These are phyloP conservation scores for Parnassius glacialis DNA, from an alignment of 2,888 invertebrate genomes.

Conservation along the genomic window DNA sequence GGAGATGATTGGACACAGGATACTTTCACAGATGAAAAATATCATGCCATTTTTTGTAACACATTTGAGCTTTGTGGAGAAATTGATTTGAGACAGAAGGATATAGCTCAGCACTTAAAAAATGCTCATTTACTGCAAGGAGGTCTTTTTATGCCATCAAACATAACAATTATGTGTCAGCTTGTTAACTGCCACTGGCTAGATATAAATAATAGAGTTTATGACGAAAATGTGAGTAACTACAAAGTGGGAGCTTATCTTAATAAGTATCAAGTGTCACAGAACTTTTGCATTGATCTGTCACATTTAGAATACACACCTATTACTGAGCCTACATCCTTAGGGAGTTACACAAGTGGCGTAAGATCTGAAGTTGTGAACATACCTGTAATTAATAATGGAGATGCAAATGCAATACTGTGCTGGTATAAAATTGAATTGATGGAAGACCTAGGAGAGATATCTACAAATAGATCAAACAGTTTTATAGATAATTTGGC, in stretches of 20 bases:
- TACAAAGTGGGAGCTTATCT: conserved; percentile 79
- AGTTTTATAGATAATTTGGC: conserved; percentile 73
- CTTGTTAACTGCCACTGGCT: conserved; percentile 83
- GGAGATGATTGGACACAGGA: conserved; percentile 53
- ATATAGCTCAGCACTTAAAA: conserved; percentile 48
- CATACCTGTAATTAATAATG: conserved; percentile 54
- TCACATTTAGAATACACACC: conserved; percentile 59
- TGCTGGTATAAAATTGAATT: conserved; percentile 80
- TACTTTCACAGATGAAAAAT: conserved; percentile 50
- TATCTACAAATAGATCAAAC: conserved; percentile 65
- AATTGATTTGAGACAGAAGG: conserved; percentile 61
- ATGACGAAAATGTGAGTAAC: conserved; percentile 77
- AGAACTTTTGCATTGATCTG: conserved; percentile 76
- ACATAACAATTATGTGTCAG: conserved; percentile 75
- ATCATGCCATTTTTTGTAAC: conserved; percentile 79
- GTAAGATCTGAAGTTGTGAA: conserved; percentile 40
- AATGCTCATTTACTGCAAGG: conserved; percentile 57
- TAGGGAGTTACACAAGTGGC: conserved; percentile 44
- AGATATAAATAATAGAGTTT: conserved; percentile 78
- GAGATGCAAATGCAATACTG: conserved; percentile 72
- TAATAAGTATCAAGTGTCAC: conserved; percentile 82
- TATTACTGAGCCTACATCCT: conserved; percentile 52
- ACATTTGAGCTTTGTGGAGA: conserved; percentile 81
- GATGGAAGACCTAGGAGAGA: conserved; percentile 53
- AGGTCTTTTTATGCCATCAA: conserved; percentile 77